Percentiles rank a stretch among this genome's conserved stretches.
phyloP scores from a whole-genome alignment of 2,113 vertebrate genomes.

The Tretioscincus oriximinensis region DNA sequence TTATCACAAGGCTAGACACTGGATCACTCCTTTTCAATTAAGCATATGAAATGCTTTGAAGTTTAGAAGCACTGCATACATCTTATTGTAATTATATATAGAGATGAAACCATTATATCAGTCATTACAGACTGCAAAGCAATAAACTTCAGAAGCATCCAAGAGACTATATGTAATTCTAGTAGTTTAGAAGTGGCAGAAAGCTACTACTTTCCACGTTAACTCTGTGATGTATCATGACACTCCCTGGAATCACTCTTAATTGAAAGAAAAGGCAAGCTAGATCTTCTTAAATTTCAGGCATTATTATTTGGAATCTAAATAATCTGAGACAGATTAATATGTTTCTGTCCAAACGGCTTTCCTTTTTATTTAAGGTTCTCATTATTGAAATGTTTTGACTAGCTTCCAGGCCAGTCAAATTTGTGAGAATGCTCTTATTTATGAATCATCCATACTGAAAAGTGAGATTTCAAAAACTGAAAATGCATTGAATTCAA shows the following conservation, averaged over 20 bases:
- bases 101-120: slow-evolving; percentile 10
- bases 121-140: neutral
- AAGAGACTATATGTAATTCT: neutral
- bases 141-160: neutral
- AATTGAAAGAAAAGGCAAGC: neutral
- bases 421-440: neutral
- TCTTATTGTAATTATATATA: slow-evolving; percentile 17
- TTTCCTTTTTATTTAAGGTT: neutral
- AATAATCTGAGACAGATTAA: neutral
- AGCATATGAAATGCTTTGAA: slow-evolving; percentile 6
- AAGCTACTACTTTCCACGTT: neutral
- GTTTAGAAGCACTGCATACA: neutral
- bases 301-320: neutral
- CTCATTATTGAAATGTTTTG: neutral
- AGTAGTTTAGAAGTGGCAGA: neutral
- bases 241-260: neutral
- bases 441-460: neutral
- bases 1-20: neutral
- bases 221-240: neutral
- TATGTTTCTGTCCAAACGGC: neutral
- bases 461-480: neutral
- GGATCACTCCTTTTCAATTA: slow-evolving; percentile 2
- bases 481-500: fast-evolving
- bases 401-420: neutral
- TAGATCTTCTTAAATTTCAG: neutral